Evolutionary conservation across 2,797 vertebrate genomes (phyloP).

Genomic region (Peromyscus eremicus): DNA sequence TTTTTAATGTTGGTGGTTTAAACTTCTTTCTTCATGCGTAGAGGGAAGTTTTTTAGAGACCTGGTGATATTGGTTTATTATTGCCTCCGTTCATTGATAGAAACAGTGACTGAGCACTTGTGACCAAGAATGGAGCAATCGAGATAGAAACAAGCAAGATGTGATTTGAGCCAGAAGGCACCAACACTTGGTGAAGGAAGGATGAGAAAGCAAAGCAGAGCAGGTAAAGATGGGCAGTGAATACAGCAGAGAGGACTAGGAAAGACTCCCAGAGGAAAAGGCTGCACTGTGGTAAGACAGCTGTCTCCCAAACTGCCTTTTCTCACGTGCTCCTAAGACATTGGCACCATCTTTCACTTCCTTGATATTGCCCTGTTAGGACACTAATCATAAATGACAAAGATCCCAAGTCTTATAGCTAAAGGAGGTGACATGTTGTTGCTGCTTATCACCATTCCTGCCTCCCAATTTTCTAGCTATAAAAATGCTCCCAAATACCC

Average conservation of each 20-base stretch:
- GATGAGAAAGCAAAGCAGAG: neutral
- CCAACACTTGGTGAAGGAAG: neutral
- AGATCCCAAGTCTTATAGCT: neutral
- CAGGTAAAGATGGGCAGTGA: neutral
- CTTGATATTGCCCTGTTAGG: neutral
- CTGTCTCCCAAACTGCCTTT: slow-evolving; percentile 31
- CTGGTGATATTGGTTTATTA: slow-evolving; percentile 17
- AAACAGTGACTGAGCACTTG: neutral
- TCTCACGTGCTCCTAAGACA: neutral
- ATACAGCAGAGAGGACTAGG: neutral
- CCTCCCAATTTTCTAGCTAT: neutral
- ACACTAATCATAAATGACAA: neutral
- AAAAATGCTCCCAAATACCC: neutral
- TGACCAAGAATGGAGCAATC: neutral
- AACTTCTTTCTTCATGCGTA: neutral
- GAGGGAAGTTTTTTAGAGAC: neutral
- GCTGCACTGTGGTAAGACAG: neutral
- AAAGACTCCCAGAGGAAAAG: neutral
- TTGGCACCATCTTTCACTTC: slow-evolving; percentile 22
- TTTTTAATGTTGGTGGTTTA: slow-evolving; percentile 14
- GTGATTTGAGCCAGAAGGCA: neutral
- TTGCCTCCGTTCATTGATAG: neutral
- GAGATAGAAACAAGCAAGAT: neutral
- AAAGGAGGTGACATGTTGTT: neutral
- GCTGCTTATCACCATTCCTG: neutral